A percentile compares a stretch with the other conserved stretches of the same genome.
These are phyloP conservation scores for Maccullochella peelii DNA, from an alignment of 2,113 vertebrate genomes.

Conservation along the genomic window DNA sequence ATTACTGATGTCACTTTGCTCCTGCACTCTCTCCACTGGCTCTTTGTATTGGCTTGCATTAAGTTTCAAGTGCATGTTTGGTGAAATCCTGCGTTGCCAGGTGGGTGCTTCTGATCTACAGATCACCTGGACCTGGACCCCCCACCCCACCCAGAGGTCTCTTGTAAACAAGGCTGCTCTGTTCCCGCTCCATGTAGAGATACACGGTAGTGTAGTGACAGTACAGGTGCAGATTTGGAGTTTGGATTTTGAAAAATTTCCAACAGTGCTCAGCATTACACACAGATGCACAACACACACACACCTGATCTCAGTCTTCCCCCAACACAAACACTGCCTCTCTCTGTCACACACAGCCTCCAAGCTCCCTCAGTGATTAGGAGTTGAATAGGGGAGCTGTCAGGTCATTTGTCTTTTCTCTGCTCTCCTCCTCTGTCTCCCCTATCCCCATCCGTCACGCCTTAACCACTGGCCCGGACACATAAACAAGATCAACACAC, in stretches of 20 bases:
- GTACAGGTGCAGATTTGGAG: slow-evolving; percentile 7
- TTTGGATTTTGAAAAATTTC: neutral
- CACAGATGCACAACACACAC: slow-evolving; percentile 4
- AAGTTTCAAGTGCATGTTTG: neutral
- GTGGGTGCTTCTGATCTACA: slow-evolving; percentile 12
- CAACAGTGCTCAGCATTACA: neutral
- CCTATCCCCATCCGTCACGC: slow-evolving; percentile 67
- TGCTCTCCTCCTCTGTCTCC: slow-evolving; percentile 61
- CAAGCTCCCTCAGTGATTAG: slow-evolving; percentile 65
- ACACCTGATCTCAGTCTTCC: slow-evolving; percentile 15
- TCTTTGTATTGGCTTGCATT: neutral
- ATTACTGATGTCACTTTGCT: neutral
- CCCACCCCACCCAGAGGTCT: slow-evolving; percentile 7
- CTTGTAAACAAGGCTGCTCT: slow-evolving; percentile 13
- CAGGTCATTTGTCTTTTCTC: slow-evolving; percentile 70
- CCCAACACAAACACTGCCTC: slow-evolving; percentile 31
- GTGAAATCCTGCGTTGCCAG: slow-evolving; percentile 10
- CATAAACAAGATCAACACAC: slow-evolving; percentile 68
- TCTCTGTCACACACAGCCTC: slow-evolving; percentile 49
- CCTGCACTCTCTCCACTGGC: neutral
- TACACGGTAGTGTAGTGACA: no score
- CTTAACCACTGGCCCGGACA: slow-evolving; percentile 68
- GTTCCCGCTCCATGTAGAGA: slow-evolving; percentile 6
- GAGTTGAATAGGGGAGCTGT: slow-evolving; percentile 72
- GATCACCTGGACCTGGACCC: slow-evolving; percentile 24